These are phyloP conservation scores for Morinoia aosen DNA, from an alignment of 2,888 invertebrate species.

Conservation along the genomic window DNA sequence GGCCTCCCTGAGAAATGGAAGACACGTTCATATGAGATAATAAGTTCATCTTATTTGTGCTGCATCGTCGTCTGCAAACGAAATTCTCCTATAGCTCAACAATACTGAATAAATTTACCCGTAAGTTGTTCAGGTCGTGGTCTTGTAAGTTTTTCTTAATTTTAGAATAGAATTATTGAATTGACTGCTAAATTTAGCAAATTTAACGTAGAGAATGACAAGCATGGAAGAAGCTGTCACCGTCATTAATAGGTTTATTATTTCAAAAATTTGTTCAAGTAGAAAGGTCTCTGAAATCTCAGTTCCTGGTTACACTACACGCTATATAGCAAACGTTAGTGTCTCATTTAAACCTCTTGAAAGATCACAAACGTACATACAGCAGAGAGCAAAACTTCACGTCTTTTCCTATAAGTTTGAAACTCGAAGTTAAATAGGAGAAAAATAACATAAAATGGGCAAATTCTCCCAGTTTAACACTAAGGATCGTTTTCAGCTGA, in stretches of 20 bases:
- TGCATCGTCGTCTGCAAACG: neutral
- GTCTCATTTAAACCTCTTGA: neutral
- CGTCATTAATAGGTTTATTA: too few relatives aligned
- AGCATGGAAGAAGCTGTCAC: too few relatives aligned
- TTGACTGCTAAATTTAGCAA: too few relatives aligned
- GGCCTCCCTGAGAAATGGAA: constrained; percentile 32
- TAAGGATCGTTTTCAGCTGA: neutral
- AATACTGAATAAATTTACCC: neutral
- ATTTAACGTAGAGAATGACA: too few relatives aligned
- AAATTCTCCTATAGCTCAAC: neutral
- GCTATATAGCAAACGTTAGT: neutral
- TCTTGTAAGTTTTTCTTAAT: too few relatives aligned
- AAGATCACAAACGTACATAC: neutral
- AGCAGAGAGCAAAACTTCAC: neutral
- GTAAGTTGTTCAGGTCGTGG: too few relatives aligned
- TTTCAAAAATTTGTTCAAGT: too few relatives aligned
- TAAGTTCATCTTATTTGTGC: neutral
- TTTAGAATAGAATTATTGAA: too few relatives aligned
- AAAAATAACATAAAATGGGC: neutral
- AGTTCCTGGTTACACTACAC: neutral
- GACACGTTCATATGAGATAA: neutral
- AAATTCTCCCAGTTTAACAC: neutral
- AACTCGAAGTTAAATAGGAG: neutral
- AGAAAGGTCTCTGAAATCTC: too few relatives aligned
- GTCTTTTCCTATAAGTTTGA: neutral